Percentiles rank a stretch among this genome's conserved stretches.
Conservation (phyloP, 1,140 invertebrate species). For the Saccostrea echinata region DNA sequence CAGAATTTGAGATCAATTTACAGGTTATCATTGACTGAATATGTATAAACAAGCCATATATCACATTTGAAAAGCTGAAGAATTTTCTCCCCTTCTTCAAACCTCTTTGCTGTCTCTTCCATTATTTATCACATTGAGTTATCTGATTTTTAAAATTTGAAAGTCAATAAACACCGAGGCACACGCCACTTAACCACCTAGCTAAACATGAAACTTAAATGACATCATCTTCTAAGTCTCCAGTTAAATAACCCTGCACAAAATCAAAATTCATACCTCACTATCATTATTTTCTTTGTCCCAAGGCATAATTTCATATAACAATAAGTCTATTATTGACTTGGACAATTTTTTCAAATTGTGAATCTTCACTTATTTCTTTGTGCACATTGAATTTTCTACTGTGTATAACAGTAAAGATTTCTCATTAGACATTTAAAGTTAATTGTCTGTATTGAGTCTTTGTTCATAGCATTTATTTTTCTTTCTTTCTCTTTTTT, state of each 20-base stretch:
- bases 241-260: neutral
- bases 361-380: neutral
- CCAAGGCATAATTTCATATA: constrained; percentile 10
- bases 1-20: no score
- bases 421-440: neutral
- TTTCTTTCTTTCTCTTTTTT: neutral
- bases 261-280: neutral
- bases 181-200: neutral
- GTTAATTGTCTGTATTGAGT: constrained; percentile 12
- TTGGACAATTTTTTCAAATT: neutral
- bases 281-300: neutral
- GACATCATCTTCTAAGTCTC: neutral
- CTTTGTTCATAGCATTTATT: constrained; percentile 9
- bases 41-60: no score
- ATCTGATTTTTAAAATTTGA: constrained; percentile 8
- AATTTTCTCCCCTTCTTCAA: neutral
- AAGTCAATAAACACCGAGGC: neutral
- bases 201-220: neutral
- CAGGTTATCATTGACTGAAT: no score
- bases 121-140: neutral
- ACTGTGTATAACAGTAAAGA: neutral
- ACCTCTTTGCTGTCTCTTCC: neutral
- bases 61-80: no score
- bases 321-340: neutral
- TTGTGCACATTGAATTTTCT: neutral